phyloP scores from a whole-genome alignment of 2,888 invertebrate species.

The Andrena minutula region DNA sequence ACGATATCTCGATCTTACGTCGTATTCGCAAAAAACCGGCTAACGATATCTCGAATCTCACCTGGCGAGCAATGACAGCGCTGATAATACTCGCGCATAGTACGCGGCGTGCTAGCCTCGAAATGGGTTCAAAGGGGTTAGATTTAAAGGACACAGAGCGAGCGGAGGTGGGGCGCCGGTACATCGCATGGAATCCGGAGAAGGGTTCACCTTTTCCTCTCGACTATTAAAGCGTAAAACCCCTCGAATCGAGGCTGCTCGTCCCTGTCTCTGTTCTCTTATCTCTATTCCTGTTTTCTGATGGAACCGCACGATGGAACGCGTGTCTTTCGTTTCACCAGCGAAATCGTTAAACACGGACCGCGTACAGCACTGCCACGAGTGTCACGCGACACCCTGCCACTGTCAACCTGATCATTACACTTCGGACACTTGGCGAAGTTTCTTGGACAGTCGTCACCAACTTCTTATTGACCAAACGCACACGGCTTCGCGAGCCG shows the following conservation, averaged over 20 bases:
- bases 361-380: conserved; percentile 30
- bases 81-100: conserved; percentile 63
- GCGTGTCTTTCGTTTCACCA: background rate
- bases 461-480: conserved; percentile 73
- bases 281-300: background rate
- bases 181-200: conserved; percentile 60
- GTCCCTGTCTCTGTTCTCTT: conserved; percentile 12
- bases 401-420: conserved; percentile 43
- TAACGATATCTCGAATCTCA: conserved; percentile 47
- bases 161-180: conserved; percentile 74
- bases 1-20: conserved; percentile 4
- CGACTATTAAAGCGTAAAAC: conserved; percentile 16
- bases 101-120: conserved; percentile 53
- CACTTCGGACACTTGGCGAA: conserved; percentile 40
- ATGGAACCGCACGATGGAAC: background rate
- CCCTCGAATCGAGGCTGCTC: background rate
- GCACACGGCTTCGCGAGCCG: conserved; percentile 63
- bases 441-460: conserved; percentile 6
- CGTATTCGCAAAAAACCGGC: background rate
- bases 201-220: conserved; percentile 60
- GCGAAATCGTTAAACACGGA: background rate
- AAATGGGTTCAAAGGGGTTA: conserved; percentile 50
- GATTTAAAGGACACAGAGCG: conserved; percentile 46
- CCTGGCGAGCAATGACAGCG: conserved; percentile 58
- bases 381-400: conserved; percentile 22